Percentiles rank a stretch among this genome's conserved stretches.
Evolutionary conservation across 2,113 vertebrate species (phyloP).

Genomic region (Hemiscyllium ocellatum): DNA sequence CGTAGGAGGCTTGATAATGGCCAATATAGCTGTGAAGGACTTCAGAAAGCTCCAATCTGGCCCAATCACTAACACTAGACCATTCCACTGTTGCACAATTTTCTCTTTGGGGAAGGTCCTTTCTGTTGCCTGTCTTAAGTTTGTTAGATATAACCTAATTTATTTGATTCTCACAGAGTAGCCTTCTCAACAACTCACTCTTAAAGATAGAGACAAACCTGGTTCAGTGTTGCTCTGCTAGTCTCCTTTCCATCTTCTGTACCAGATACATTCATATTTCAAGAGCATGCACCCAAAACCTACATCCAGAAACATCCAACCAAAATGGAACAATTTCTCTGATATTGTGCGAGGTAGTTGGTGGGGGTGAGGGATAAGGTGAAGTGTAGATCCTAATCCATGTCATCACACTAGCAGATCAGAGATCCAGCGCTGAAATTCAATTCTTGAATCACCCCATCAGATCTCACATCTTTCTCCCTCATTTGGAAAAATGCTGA

Average conservation of each 20-base stretch:
- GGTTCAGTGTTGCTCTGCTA: neutral
- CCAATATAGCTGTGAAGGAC: neutral
- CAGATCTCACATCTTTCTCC: neutral
- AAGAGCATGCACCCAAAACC: too few relatives aligned
- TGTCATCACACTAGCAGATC: neutral
- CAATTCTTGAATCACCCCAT: neutral
- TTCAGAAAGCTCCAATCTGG: neutral
- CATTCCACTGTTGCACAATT: neutral
- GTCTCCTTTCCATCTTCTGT: neutral
- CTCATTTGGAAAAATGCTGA: neutral
- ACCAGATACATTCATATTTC: neutral
- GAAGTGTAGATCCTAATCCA: neutral
- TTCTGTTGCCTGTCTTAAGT: neutral
- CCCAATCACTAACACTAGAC: neutral
- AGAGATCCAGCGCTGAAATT: neutral
- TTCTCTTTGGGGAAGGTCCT: neutral
- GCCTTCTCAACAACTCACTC: neutral
- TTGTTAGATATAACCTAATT: neutral
- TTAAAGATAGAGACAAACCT: neutral
- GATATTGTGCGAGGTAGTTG: too few relatives aligned
- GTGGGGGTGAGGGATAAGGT: neutral
- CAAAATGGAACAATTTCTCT: neutral
- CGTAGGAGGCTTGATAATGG: neutral
- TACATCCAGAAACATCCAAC: neutral
- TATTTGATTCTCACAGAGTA: neutral